These are phyloP conservation scores for Trachurus trachurus DNA, from an alignment of 2,797 vertebrate species.

Conservation along the genomic window DNA sequence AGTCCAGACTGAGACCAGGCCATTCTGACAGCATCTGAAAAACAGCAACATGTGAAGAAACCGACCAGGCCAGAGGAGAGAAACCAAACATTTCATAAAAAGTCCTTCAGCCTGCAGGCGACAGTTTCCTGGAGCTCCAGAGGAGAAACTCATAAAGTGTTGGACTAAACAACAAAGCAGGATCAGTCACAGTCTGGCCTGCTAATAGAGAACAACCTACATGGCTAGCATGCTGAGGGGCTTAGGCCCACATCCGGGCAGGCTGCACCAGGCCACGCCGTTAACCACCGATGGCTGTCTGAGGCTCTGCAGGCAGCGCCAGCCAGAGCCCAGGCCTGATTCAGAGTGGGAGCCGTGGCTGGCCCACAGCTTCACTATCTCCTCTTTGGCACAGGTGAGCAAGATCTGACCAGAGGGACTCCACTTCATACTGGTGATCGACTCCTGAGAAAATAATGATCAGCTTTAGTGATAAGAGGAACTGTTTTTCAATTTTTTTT, in stretches of 20 bases:
- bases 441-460: conserved; percentile 84
- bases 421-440: conserved; percentile 93
- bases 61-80: not conserved
- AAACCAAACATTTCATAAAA: too few relatives aligned
- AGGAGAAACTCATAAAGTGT: not conserved
- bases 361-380: conserved; percentile 94
- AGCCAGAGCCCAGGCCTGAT: conserved; percentile 79
- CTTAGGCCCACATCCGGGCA: conserved; percentile 88
- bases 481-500: not conserved
- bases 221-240: conserved; percentile 91
- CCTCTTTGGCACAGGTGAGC: conserved; percentile 96
- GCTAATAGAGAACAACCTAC: conserved; percentile 77
- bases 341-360: conserved; percentile 61
- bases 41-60: not conserved
- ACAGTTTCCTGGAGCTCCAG: not conserved
- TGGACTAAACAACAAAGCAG: not conserved
- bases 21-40: conserved; percentile 95
- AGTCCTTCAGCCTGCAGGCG: not conserved
- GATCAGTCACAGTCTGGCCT: not conserved
- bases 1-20: conserved; percentile 95
- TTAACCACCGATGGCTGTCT: conserved; percentile 91
- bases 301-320: conserved; percentile 90
- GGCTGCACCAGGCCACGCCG: conserved; percentile 92
- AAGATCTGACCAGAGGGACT: conserved; percentile 92
- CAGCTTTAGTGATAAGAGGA: not conserved